These are phyloP conservation scores for Leuciscus waleckii DNA, from an alignment of 2,797 vertebrate genomes.

Conservation along the genomic window DNA sequence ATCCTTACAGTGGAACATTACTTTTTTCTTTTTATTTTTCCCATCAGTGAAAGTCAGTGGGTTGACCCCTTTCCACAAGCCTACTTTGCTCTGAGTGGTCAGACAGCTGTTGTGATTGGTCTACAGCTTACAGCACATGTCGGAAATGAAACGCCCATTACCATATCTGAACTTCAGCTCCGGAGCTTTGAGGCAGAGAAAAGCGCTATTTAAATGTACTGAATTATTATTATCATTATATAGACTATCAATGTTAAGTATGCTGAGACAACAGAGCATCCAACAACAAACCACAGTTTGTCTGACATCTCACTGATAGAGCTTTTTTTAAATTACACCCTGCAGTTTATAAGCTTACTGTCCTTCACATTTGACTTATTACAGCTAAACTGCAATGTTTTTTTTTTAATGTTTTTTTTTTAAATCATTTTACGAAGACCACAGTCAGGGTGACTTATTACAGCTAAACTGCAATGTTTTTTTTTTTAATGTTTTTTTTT, in stretches of 20 bases:
- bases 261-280: not conserved
- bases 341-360: not conserved
- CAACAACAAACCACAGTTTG: not conserved
- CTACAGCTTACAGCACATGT: too few species aligned
- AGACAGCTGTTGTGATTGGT: too few species aligned
- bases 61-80: too few species aligned
- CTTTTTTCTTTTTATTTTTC: too few species aligned
- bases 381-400: not conserved
- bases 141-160: too few species aligned
- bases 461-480: not conserved
- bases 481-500: not conserved
- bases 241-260: not conserved
- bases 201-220: too few species aligned
- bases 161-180: too few species aligned
- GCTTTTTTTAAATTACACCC: not conserved
- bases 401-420: not conserved
- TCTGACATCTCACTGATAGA: not conserved
- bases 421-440: not conserved
- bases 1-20: not conserved
- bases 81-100: too few species aligned
- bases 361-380: constrained; percentile 11
- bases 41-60: too few species aligned
- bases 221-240: not conserved
- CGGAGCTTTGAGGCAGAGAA: too few species aligned
- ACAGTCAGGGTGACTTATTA: not conserved